Conservation (phyloP, 2,113 vertebrate species). For the Nerophis ophidion region DNA sequence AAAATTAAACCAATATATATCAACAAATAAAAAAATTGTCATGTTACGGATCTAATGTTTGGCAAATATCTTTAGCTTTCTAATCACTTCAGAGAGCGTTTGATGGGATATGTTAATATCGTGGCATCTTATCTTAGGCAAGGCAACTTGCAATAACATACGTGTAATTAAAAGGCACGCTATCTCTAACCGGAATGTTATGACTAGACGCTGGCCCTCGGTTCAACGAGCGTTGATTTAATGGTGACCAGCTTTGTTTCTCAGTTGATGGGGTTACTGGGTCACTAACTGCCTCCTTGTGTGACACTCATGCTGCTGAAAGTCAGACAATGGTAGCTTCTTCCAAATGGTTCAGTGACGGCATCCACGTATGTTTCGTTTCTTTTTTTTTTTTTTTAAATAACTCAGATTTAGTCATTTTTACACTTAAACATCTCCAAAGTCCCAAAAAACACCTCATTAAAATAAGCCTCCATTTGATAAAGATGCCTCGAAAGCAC, state of each 20-base stretch:
- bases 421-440: too few species aligned
- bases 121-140: slow-evolving; percentile 40
- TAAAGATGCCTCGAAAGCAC: too few species aligned
- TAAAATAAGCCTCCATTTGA: too few species aligned
- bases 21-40: too few species aligned
- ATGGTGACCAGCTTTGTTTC: slow-evolving; percentile 77
- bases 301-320: slow-evolving; percentile 64
- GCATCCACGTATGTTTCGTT: slow-evolving; percentile 22
- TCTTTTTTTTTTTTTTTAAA: neutral
- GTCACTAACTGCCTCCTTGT: slow-evolving; percentile 81
- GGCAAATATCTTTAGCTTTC: slow-evolving; percentile 33
- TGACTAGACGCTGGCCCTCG: slow-evolving; percentile 72
- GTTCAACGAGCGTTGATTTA: slow-evolving; percentile 75
- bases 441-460: too few species aligned
- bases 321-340: slow-evolving; percentile 61
- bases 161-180: slow-evolving; percentile 83
- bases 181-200: slow-evolving; percentile 79
- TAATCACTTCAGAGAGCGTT: slow-evolving; percentile 68
- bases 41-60: slow-evolving; percentile 30
- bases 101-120: slow-evolving; percentile 66
- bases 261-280: slow-evolving; percentile 74
- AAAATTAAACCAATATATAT: too few species aligned
- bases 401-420: too few species aligned
- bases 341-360: slow-evolving; percentile 42
- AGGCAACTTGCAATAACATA: slow-evolving; percentile 49